These are phyloP conservation scores for Mus pahari DNA, from an alignment of 2,113 vertebrate species.

Conservation along the genomic window DNA sequence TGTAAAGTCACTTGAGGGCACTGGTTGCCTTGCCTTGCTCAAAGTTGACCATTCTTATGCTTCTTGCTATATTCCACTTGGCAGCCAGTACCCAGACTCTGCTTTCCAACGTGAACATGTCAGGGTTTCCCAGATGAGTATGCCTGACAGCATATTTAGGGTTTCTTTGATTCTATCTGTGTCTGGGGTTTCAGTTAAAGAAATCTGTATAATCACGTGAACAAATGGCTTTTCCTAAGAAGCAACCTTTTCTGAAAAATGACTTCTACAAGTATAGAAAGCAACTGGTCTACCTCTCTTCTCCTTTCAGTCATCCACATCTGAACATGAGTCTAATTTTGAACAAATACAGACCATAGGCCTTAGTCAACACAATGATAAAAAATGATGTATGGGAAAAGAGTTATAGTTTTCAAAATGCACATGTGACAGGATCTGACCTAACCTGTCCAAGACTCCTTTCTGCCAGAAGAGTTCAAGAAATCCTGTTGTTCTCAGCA, in stretches of 20 bases:
- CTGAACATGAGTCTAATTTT: background rate
- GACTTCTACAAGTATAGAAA: background rate
- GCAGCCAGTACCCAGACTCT: too few relatives aligned
- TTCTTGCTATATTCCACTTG: rapidly evolving
- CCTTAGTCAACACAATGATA: background rate
- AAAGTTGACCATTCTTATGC: background rate
- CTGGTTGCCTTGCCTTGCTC: background rate
- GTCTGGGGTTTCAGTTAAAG: background rate
- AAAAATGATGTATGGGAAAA: background rate
- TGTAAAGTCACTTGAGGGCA: background rate
- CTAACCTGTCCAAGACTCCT: background rate
- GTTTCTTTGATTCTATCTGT: background rate
- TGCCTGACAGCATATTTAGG: rapidly evolving
- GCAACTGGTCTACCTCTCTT: background rate
- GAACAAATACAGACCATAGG: background rate
- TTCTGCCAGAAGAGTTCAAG: background rate
- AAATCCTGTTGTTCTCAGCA: background rate
- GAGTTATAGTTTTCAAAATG: background rate
- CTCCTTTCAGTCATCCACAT: background rate
- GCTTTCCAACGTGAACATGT: background rate
- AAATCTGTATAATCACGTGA: background rate
- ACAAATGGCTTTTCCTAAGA: background rate
- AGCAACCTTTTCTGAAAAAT: background rate
- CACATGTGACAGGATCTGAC: background rate
- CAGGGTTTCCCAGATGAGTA: background rate